Conservation (phyloP, 2,113 vertebrate genomes). For the Tragelaphus imberbis region DNA sequence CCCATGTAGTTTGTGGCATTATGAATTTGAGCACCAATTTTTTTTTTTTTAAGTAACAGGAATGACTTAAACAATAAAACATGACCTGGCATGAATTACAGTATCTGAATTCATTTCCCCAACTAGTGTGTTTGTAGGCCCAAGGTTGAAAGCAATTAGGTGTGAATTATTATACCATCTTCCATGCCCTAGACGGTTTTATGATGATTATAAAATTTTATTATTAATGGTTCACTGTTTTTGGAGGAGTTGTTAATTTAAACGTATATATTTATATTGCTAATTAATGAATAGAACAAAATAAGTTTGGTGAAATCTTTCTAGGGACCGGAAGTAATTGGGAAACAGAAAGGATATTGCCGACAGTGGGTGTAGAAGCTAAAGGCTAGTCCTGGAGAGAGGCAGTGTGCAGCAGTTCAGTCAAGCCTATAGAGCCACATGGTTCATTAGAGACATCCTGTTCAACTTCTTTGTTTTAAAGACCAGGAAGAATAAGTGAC, state of each 20-base stretch:
- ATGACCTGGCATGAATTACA: conserved; percentile 62
- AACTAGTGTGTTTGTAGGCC: conserved; percentile 67
- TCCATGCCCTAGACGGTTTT: conserved; percentile 63
- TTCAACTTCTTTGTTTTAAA: not conserved
- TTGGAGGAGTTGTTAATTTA: conserved; percentile 72
- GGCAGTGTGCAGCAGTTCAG: fast-evolving
- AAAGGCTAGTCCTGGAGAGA: not conserved
- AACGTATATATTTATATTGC: conserved; percentile 69
- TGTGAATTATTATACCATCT: conserved; percentile 72
- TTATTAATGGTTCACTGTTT: conserved; percentile 74
- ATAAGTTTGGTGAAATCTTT: conserved; percentile 51
- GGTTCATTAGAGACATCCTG: not conserved
- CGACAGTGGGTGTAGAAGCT: not conserved
- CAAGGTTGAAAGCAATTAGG: conserved; percentile 73
- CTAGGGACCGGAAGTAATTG: not conserved
- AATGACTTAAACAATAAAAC: conserved; percentile 66
- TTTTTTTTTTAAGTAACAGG: conserved; percentile 64
- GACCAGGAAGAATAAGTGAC: not conserved
- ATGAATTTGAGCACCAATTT: conserved; percentile 55
- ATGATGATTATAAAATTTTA: conserved; percentile 74
- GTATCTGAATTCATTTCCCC: conserved; percentile 65
- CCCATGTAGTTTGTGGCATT: not conserved
- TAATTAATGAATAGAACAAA: conserved; percentile 68
- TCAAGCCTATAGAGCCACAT: fast-evolving
- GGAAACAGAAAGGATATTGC: not conserved